These are phyloP conservation scores for Trichomycterus rosablanca DNA, from an alignment of 2,113 vertebrate species.

Conservation along the genomic window DNA sequence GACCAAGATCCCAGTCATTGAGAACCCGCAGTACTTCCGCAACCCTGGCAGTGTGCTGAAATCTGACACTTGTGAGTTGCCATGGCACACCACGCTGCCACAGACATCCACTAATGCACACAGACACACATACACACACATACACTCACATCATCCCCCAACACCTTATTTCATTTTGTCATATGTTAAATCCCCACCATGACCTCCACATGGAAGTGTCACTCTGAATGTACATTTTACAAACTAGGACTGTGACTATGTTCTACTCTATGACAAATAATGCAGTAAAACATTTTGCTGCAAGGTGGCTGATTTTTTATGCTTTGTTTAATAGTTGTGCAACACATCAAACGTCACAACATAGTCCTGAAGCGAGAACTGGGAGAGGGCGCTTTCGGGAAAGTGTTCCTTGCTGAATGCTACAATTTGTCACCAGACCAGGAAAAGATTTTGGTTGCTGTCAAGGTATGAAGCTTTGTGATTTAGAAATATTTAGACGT, in stretches of 20 bases:
- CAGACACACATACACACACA: neutral
- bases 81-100: conserved; percentile 13
- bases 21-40: conserved; percentile 98
- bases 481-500: too few relatives aligned
- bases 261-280: too few relatives aligned
- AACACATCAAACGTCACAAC: conserved; percentile 97
- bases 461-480: conserved; percentile 78
- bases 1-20: conserved; percentile 98
- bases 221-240: too few relatives aligned
- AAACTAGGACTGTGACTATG: too few relatives aligned
- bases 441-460: conserved; percentile 95
- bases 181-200: too few relatives aligned
- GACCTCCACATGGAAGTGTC: too few relatives aligned
- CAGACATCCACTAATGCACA: conserved; percentile 18
- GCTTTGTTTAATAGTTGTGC: conserved; percentile 81
- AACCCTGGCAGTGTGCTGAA: conserved; percentile 92
- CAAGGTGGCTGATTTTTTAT: conserved; percentile 21
- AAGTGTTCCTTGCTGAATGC: conserved; percentile 96
- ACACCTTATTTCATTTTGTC: too few relatives aligned
- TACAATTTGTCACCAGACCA: conserved; percentile 91
- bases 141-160: too few relatives aligned
- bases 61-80: conserved; percentile 94
- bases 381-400: conserved; percentile 96
- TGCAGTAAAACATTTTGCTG: too few relatives aligned
- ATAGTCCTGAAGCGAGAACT: conserved; percentile 95